phyloP scores from a whole-genome alignment of 2,797 vertebrate species.

The Xiphophorus birchmanni region DNA sequence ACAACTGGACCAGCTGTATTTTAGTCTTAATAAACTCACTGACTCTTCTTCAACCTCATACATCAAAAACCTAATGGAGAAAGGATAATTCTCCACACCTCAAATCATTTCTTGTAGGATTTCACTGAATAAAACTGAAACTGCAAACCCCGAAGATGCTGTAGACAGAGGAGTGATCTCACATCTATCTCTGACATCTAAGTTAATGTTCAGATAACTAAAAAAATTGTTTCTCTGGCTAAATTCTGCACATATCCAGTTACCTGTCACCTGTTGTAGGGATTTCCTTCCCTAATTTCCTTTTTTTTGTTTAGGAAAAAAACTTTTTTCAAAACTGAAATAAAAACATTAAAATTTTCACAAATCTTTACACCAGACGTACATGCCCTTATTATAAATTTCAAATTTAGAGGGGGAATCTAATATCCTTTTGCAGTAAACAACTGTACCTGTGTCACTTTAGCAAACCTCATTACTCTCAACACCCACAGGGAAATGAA shows the following conservation, averaged over 20 bases:
- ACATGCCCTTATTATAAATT: background rate
- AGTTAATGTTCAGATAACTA: background rate
- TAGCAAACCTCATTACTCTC: conserved; percentile 36
- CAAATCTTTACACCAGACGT: background rate
- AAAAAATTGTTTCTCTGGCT: background rate
- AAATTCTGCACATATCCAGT: background rate
- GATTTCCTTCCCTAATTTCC: background rate
- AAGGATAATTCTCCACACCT: too few relatives aligned
- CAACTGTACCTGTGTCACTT: conserved; percentile 14
- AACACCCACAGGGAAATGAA: conserved; percentile 26
- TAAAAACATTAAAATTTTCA: background rate
- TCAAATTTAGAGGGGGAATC: background rate
- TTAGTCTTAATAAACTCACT: too few relatives aligned
- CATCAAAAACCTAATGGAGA: too few relatives aligned
- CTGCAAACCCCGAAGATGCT: background rate
- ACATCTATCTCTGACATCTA: background rate
- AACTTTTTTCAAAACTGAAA: background rate
- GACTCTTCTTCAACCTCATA: too few relatives aligned
- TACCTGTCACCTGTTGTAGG: background rate
- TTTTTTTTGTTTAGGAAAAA: background rate
- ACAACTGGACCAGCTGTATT: too few relatives aligned
- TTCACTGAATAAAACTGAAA: conserved; percentile 2
- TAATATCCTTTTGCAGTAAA: conserved; percentile 23
- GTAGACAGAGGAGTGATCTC: background rate
- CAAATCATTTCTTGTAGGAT: background rate